Percentiles rank a stretch among this genome's conserved stretches.
phyloP scores from a whole-genome alignment of 2,888 invertebrate genomes.

The Copidosoma aretas region DNA sequence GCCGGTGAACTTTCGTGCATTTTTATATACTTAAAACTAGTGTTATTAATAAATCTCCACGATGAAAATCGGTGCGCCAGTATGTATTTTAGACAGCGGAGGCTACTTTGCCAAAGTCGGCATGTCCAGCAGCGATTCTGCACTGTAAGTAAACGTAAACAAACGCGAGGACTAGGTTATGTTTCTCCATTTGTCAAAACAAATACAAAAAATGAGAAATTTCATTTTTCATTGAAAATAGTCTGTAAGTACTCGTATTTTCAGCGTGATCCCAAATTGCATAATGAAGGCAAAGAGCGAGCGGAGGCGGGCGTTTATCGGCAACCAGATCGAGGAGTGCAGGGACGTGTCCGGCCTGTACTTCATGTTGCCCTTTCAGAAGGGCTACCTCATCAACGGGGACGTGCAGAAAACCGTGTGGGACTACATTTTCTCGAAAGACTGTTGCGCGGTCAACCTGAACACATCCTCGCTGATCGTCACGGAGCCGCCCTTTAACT shows the following conservation, averaged over 20 bases:
- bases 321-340: conserved; percentile 94
- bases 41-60: neutral
- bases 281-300: conserved; percentile 99
- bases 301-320: conserved; percentile 89
- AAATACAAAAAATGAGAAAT: neutral
- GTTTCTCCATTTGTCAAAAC: neutral
- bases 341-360: conserved; percentile 94
- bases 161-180: conserved; percentile 27
- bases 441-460: conserved; percentile 79
- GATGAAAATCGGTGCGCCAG: conserved; percentile 53
- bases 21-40: too few species aligned
- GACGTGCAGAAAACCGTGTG: conserved; percentile 94
- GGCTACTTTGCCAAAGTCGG: conserved; percentile 87
- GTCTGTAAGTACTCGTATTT: neutral
- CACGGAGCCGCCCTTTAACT: conserved; percentile 95
- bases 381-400: conserved; percentile 95
- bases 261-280: conserved; percentile 78
- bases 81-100: conserved; percentile 87
- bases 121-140: conserved; percentile 71
- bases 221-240: neutral
- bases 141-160: conserved; percentile 71
- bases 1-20: too few species aligned
- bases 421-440: conserved; percentile 92
- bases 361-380: conserved; percentile 92
- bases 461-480: conserved; percentile 82